Conservation (phyloP, 2,797 vertebrate genomes). For the Tinamus major region DNA sequence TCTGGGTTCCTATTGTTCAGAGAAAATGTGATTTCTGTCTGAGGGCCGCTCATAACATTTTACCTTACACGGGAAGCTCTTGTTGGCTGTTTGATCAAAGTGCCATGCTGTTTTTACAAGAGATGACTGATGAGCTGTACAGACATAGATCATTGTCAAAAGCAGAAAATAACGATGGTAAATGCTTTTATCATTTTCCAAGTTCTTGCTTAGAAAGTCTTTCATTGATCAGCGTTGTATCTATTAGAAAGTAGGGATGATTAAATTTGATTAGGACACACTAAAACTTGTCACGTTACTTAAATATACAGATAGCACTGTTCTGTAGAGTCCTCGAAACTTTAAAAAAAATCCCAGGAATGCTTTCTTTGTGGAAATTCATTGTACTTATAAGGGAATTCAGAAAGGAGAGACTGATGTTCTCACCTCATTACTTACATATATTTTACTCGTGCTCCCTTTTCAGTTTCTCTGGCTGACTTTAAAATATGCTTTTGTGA, state of each 20-base stretch:
- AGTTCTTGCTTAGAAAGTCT: conserved; percentile 74
- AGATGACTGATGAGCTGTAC: conserved; percentile 79
- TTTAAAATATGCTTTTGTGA: conserved; percentile 37
- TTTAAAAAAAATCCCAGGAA: neutral
- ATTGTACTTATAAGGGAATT: conserved; percentile 8
- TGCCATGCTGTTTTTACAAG: conserved; percentile 76
- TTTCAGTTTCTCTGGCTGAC: conserved; percentile 17
- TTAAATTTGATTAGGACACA: conserved; percentile 64
- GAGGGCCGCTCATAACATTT: conserved; percentile 73
- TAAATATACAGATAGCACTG: conserved; percentile 62
- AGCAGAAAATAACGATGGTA: conserved; percentile 67
- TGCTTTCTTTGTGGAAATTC: conserved; percentile 50
- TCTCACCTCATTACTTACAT: conserved; percentile 39
- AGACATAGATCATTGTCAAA: conserved; percentile 76
- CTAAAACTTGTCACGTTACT: conserved; percentile 67
- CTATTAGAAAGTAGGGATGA: conserved; percentile 63
- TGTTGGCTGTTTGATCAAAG: conserved; percentile 79
- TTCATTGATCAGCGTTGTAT: conserved; percentile 71
- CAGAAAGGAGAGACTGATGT: conserved; percentile 29
- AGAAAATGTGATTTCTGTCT: conserved; percentile 76
- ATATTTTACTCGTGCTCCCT: conserved; percentile 2
- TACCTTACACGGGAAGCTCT: conserved; percentile 70
- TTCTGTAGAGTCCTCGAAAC: conserved; percentile 21
- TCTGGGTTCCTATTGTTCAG: conserved; percentile 72
- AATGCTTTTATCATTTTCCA: conserved; percentile 79